A percentile compares a stretch with the other conserved stretches of the same genome.
phyloP scores from a whole-genome alignment of 2,113 vertebrate genomes.

The Ochotona princeps region DNA sequence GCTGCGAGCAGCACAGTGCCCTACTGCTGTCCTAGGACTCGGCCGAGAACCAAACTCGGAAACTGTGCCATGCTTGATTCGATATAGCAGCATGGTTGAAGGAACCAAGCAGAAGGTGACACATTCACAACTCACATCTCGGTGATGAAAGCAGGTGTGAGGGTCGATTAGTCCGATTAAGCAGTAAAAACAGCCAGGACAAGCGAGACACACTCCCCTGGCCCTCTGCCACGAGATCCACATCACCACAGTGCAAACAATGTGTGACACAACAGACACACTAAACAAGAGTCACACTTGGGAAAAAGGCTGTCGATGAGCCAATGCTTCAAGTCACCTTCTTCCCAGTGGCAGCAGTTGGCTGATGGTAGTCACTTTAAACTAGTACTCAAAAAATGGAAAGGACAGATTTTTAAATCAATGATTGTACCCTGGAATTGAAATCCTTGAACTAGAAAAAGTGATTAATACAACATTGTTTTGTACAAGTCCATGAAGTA shows the following conservation, averaged over 20 bases:
- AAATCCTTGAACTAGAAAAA: slow-evolving; percentile 71
- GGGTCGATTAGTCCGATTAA: slow-evolving; percentile 49
- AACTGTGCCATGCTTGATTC: slow-evolving; percentile 60
- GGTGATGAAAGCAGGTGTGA: slow-evolving; percentile 35
- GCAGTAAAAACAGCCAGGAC: slow-evolving; percentile 51
- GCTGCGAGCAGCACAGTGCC: slow-evolving; percentile 68
- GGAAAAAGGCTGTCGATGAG: slow-evolving; percentile 55
- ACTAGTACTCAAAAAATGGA: slow-evolving; percentile 28
- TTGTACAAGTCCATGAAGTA: slow-evolving; percentile 69
- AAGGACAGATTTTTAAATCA: neutral
- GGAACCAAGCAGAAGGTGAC: slow-evolving; percentile 66
- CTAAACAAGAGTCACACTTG: slow-evolving; percentile 57
- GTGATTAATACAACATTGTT: slow-evolving; percentile 62
- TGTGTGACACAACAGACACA: slow-evolving; percentile 37
- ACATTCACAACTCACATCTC: slow-evolving; percentile 1
- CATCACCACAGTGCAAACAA: slow-evolving; percentile 67
- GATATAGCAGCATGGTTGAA: slow-evolving; percentile 54
- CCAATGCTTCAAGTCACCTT: slow-evolving; percentile 33
- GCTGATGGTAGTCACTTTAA: slow-evolving; percentile 40
- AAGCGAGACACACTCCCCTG: slow-evolving; percentile 34
- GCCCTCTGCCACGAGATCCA: slow-evolving; percentile 36
- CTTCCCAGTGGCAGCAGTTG: slow-evolving; percentile 64
- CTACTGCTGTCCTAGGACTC: slow-evolving; percentile 39
- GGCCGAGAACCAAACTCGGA: slow-evolving; percentile 52
- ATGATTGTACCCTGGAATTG: slow-evolving; percentile 62